Base-by-base conservation (phyloP, 2,797 vertebrate species). In the Podargus strigoides region DNA sequence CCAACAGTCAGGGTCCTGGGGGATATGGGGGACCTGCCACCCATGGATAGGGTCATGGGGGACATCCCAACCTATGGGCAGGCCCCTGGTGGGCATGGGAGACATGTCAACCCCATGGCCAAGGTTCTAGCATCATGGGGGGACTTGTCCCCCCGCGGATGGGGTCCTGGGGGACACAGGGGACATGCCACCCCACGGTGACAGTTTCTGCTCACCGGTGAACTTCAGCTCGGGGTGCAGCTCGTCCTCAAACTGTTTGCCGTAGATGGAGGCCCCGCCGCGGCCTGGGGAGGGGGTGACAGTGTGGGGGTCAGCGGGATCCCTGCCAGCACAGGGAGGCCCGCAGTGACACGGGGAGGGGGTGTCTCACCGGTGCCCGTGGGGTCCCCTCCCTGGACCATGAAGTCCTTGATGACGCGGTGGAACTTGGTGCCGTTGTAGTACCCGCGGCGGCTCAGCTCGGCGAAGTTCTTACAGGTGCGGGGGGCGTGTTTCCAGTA, bases 361-460 rank as follows among this genome's bases (percentile, higher is more conserved):
- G 42, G 20, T 47, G 78, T 64, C 58, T 94, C 79, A 56, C 60
- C 53, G 1, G 93, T 93, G 30, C 94, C 93, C 2, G 94, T 94
- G 44, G 92, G 92, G 73, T 94, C 94, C 3, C 94, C 94, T 5
- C 92, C 94, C n/a, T 94, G 94, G 47, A 99, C 98, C 99, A 99
- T 99, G 97, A 99, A 99, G 84, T 99, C 98, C 95, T 98, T 99
- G 95, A 99, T 99, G 93, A 99, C 97, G 26, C 99, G 97, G 91
- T 99, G 99, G 95, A 99, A 99, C 93, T 98, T 99, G 30, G 98
- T 99, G 85, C 98, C 98, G n/a, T 98, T 99, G 97, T 99, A 99
- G 95, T 99, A 99, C 15, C 99, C 99, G 24, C 99, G 98, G 52
- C 98, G 98, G 72, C 98, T 93, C 79, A 99, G 95, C 91, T 99